A percentile compares a stretch with the other conserved stretches of the same genome.
phyloP scores from a whole-genome alignment of 1,140 invertebrate species.

The Zaprionus davidi region DNA sequence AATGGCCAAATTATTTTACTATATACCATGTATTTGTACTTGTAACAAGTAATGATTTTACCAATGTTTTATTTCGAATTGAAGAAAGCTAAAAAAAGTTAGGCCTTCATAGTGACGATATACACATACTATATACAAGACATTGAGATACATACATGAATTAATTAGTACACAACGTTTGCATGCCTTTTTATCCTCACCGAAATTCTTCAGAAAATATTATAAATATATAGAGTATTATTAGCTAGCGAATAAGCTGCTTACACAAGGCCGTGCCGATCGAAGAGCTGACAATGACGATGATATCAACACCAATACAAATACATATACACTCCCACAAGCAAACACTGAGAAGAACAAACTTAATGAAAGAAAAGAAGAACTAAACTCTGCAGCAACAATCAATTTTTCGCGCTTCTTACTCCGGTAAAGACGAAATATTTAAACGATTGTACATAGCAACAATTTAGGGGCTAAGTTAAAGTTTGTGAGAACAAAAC shows the following conservation, averaged over 20 bases:
- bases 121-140: conserved; percentile 25
- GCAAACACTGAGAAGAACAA: conserved; percentile 17
- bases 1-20: conserved; percentile 28
- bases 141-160: conserved; percentile 23
- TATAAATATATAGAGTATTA: conserved; percentile 15
- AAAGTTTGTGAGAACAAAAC: conserved; percentile 12
- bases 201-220: conserved; percentile 30
- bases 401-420: conserved; percentile 76
- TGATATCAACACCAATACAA: conserved; percentile 42
- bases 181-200: conserved; percentile 60
- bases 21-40: conserved; percentile 25
- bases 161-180: conserved; percentile 38
- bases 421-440: conserved; percentile 38
- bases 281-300: conserved; percentile 10
- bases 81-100: not conserved
- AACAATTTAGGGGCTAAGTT: conserved; percentile 40
- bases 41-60: conserved; percentile 5
- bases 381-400: conserved; percentile 65
- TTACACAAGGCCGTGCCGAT: conserved; percentile 14
- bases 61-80: not conserved
- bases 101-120: conserved; percentile 7
- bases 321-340: conserved; percentile 39
- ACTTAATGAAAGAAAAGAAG: conserved; percentile 31
- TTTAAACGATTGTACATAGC: conserved; percentile 55
- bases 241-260: conserved; percentile 27